Conservation (phyloP, 2,888 invertebrate genomes). For the Orthonychiurus folsomi region DNA sequence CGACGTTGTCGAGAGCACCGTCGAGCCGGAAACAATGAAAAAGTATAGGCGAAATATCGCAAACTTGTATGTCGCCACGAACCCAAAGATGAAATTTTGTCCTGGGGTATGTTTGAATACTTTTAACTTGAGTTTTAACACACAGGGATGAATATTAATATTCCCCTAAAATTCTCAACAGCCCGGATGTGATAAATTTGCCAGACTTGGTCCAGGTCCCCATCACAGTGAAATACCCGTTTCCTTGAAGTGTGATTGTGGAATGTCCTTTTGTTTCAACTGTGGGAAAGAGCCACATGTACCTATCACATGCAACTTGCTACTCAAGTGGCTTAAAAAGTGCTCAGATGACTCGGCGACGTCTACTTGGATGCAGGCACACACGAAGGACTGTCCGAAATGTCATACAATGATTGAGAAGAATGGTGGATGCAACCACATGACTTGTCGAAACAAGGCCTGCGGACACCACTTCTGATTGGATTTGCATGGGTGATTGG, state of each 20-base stretch:
- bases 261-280: conserved; percentile 50
- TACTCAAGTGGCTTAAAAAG: conserved; percentile 53
- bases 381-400: conserved; percentile 54
- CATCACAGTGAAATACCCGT: conserved; percentile 53
- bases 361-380: conserved; percentile 54
- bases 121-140: neutral
- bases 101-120: conserved; percentile 53
- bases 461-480: conserved; percentile 54
- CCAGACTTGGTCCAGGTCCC: conserved; percentile 68
- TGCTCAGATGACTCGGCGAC: conserved; percentile 55
- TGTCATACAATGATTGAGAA: conserved; percentile 47
- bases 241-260: conserved; percentile 49
- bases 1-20: conserved; percentile 88
- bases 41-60: conserved; percentile 46
- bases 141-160: neutral
- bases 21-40: conserved; percentile 73
- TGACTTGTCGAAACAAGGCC: conserved; percentile 52
- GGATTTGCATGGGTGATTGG: conserved; percentile 55
- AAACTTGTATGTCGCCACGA: conserved; percentile 56
- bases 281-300: conserved; percentile 51
- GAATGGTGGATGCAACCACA: conserved; percentile 56
- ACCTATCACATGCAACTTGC: conserved; percentile 50
- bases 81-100: conserved; percentile 91
- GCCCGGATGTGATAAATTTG: conserved; percentile 90
- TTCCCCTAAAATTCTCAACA: neutral